Evolutionary conservation across 64 coral and sea anemone species (phyloP).

Genomic region (Montipora sp.): DNA sequence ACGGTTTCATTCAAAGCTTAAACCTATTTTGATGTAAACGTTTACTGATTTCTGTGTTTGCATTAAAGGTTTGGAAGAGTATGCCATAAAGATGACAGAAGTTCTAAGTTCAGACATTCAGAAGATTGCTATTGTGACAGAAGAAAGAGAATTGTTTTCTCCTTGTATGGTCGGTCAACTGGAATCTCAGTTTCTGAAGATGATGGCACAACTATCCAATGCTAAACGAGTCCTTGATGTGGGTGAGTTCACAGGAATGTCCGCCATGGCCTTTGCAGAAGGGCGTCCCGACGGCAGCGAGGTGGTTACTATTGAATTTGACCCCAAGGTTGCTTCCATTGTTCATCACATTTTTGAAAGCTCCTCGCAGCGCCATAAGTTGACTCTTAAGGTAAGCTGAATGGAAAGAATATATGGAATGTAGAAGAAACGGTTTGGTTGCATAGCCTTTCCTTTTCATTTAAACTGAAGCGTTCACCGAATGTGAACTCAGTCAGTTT

Average conservation of each 20-base stretch:
- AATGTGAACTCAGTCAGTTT: too few species aligned
- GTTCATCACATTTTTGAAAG: conserved; percentile 19
- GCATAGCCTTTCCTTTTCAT: too few species aligned
- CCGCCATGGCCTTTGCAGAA: conserved; percentile 65
- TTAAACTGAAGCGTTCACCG: too few species aligned
- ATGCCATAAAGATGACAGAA: conserved; percentile 25
- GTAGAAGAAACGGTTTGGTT: too few species aligned
- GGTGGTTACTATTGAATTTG: conserved; percentile 65
- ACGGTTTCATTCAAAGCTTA: too few species aligned
- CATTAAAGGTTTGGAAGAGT: conserved; percentile 47
- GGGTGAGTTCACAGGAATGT: conserved; percentile 73
- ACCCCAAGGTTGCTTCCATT: conserved; percentile 18
- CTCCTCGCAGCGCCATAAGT: conserved; percentile 47
- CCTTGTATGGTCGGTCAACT: conserved; percentile 71
- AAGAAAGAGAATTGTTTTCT: conserved; percentile 46
- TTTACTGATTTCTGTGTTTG: too few species aligned
- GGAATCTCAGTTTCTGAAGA: conserved; percentile 73
- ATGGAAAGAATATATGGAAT: neutral
- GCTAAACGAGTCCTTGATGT: conserved; percentile 61
- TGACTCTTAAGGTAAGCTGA: conserved; percentile 42
- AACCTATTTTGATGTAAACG: too few species aligned
- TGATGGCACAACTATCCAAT: conserved; percentile 55
- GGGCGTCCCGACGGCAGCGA: conserved; percentile 46
- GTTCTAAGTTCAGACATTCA: conserved; percentile 50
- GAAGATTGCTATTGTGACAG: conserved; percentile 52